Evolutionary conservation across 2,797 vertebrate genomes (phyloP), one percentile per base, ranked within the genome.

Genomic region (Schizothorax lantsangensis): DNA sequence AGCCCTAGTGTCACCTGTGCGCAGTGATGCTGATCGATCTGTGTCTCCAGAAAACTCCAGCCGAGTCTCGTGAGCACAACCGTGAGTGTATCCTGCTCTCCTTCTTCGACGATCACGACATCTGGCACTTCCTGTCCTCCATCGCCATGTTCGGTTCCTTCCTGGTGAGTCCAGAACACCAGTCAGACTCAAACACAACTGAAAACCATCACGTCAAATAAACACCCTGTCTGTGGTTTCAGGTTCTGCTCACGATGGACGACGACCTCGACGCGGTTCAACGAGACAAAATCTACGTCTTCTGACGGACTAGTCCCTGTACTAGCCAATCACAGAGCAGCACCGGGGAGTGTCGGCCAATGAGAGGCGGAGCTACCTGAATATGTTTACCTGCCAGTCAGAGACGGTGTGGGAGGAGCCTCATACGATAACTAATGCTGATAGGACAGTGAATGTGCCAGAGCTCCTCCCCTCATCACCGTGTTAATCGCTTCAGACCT

Each of bases 141-240:
- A 98, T 99, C 3, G 98, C 98, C 91, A 98, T 99, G 97, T 99
- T 99, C n/a, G 98, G 98, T 85, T 99, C 98, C 72, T 99, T 99
- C 93, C 93, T 99, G 96, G 98, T 98, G 90, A 75, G 92, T 84
- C 11, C 47, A 36, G 10, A n/a, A 49, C 17, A 9, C 17, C 38
- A 11, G 23, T 14, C 40, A 5, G 15, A 40, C 49, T 14, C 40
- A 9, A 19, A 21, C 2, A 19, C 45, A 0, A 2, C 0, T 5
- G 6, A 17, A 38, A 11, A 12, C 17, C n/a, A 62, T 10, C 54
- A 23, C 2, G 5, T 64, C 26, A 14, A 7, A 52, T 21, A 2
- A 6, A 71, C 6, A 21, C 5, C 2, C 0, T 84, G 83, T 86
- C 11, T 62, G 23, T 62, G 59, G 23, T 43, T 0, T 0, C 66